Conservation (phyloP, 2,888 invertebrate genomes). For the Monopis laevigella region DNA sequence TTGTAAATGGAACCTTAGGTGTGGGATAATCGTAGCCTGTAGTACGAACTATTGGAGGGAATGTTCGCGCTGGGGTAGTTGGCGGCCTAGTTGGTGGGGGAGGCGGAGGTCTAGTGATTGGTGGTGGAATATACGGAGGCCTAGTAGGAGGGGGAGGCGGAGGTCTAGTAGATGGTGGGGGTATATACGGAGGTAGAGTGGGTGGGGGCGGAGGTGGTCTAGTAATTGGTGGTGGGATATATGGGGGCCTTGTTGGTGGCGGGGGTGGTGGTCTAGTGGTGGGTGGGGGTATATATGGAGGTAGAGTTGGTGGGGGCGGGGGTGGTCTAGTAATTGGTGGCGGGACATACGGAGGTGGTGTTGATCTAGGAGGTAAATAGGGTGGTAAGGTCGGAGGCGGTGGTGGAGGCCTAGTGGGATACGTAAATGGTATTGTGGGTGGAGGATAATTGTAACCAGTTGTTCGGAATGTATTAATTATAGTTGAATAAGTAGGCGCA, state of each 20-base stretch:
- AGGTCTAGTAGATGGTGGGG: slow-evolving; percentile 17
- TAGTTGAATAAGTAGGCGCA: slow-evolving; percentile 18
- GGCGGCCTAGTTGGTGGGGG: slow-evolving; percentile 18
- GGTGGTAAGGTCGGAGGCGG: too few relatives aligned
- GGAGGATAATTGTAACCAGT: slow-evolving; percentile 18
- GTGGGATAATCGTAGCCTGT: neutral
- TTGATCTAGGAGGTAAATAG: too few relatives aligned
- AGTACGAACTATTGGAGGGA: slow-evolving; percentile 13
- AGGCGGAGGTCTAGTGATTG: slow-evolving; percentile 19
- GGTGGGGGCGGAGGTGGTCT: slow-evolving; percentile 12
- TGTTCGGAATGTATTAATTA: too few relatives aligned
- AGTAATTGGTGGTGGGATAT: slow-evolving; percentile 12
- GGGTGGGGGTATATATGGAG: slow-evolving; percentile 14
- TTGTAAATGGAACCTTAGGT: slow-evolving; percentile 1
- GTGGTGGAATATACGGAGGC: slow-evolving; percentile 20
- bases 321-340: slow-evolving; percentile 14
- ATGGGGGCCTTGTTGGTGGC: slow-evolving; percentile 17
- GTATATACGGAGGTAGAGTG: slow-evolving; percentile 12
- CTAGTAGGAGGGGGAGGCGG: slow-evolving; percentile 16
- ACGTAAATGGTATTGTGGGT: slow-evolving; percentile 15
- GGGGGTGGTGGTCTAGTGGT: slow-evolving; percentile 18
- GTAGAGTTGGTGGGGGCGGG: slow-evolving; percentile 19
- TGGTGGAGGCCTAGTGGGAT: slow-evolving; percentile 14
- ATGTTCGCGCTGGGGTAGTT: slow-evolving; percentile 9
- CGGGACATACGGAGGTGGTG: slow-evolving; percentile 16